Percentiles rank a stretch among this genome's conserved stretches.
These are phyloP conservation scores for Eurytoma adleriae DNA, from an alignment of 2,888 invertebrate species.

Conservation along the genomic window DNA sequence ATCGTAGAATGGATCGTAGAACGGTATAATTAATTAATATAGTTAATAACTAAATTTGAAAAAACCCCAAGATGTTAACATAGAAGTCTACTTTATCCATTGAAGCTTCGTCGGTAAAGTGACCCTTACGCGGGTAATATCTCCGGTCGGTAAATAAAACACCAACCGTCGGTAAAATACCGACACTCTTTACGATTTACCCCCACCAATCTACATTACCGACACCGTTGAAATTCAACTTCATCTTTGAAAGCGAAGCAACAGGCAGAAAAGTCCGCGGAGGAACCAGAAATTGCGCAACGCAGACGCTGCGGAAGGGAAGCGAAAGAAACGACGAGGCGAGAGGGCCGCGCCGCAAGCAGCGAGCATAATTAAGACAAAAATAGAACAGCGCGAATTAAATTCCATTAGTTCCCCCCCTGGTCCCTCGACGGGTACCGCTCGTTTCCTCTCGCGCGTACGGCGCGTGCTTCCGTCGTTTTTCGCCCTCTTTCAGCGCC, in stretches of 20 bases:
- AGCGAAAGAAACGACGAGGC: neutral
- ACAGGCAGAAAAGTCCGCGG: conserved; percentile 13
- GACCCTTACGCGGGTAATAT: neutral
- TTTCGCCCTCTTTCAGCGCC: neutral
- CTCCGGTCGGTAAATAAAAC: neutral
- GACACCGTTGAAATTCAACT: neutral
- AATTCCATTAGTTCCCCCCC: conserved; percentile 59
- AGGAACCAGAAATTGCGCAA: neutral
- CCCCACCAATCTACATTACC: neutral
- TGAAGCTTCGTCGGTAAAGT: neutral
- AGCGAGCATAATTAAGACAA: conserved; percentile 59
- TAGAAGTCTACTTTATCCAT: neutral
- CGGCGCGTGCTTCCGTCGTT: neutral
- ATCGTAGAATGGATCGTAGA: too few relatives aligned
- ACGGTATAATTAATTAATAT: too few relatives aligned
- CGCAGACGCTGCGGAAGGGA: neutral
- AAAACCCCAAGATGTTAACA: neutral
- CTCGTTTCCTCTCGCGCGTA: conserved; percentile 4
- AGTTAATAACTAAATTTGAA: too few relatives aligned
- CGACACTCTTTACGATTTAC: neutral
- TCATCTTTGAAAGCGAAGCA: neutral
- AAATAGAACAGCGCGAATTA: conserved; percentile 62
- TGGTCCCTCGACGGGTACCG: neutral
- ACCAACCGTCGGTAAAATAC: neutral
- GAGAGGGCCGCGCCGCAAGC: conserved; percentile 36